These are phyloP conservation scores for Murina feae DNA, from an alignment of 2,113 vertebrate species.

Conservation along the genomic window DNA sequence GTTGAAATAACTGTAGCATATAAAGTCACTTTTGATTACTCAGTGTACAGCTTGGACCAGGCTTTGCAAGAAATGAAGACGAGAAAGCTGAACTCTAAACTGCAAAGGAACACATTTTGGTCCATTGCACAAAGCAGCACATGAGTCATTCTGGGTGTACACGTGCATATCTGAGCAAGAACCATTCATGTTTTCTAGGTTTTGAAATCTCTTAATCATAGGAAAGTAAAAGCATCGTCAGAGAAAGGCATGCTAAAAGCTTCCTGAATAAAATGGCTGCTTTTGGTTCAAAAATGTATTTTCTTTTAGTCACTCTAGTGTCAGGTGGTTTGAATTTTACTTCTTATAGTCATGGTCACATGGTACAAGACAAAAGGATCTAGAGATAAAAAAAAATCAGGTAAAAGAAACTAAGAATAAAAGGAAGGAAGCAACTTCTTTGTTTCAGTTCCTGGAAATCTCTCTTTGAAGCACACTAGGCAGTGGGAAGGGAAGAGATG, in stretches of 20 bases:
- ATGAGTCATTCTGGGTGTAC: neutral
- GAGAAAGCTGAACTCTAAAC: neutral
- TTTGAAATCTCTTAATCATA: neutral
- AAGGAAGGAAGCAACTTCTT: neutral
- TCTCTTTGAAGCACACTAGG: neutral
- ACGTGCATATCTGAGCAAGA: neutral
- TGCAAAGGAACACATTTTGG: neutral
- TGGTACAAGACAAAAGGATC: neutral
- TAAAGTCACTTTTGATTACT: neutral
- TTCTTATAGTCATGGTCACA: neutral
- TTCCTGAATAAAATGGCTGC: neutral
- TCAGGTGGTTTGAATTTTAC: neutral
- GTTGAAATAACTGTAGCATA: neutral
- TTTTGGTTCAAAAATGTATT: constrained; percentile 1
- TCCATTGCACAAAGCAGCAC: neutral
- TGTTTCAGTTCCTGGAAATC: neutral
- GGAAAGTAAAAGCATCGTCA: neutral
- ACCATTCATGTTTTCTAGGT: neutral
- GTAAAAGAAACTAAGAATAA: neutral
- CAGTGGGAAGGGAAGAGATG: neutral
- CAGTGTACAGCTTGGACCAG: neutral
- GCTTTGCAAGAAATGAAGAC: neutral
- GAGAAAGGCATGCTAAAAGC: neutral
- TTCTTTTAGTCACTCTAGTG: neutral
- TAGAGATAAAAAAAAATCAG: neutral